Evolutionary conservation across 2,113 vertebrate species (phyloP), one percentile per base, ranked within the genome.

Genomic region (Vombatus ursinus): DNA sequence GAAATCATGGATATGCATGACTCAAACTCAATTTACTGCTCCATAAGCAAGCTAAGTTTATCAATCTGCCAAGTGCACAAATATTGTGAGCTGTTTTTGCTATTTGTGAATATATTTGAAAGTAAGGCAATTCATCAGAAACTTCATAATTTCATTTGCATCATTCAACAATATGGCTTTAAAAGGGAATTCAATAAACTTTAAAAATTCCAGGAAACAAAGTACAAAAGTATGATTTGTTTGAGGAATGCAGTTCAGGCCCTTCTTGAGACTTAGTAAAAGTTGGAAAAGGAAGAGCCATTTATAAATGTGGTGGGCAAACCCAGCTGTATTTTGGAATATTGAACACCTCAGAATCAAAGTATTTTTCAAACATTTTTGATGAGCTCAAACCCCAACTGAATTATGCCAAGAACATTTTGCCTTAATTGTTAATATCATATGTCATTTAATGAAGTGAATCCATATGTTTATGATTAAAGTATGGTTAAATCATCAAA

Each of bases 341-440:
- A 90, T 92, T 94, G 14, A 77, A 57, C 25, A 93, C 90, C 90
- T 89, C 1, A 47, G 14, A 95, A 95, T 95, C 44, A 94, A 14
- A 90, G 47, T 92, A 48, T 52, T 96, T 96, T 96, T 91, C 51
- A 91, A 96, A 92, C 49, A 92, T 93, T 94, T 96, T 93, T 95
- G 24, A 93, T 92, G 9, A 97, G 24, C 48, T 95, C 22, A 91
- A 93, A 94, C 44, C 90, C 50, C 52, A 96, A 94, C 9, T 90
- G 6, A 44, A 93, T 90, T 94, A 90, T 96, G 90, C 84, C 90
- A 95, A 97, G 91, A 96, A 94, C 28, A 95, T 96, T 96, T 97
- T 95, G 10, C 49, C 23, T 94, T 95, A 61, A 94, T 91, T 96
- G 96, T 97, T 97, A 97, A 95, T 97, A 94, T n/a, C 90, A 97